phyloP scores from a whole-genome alignment of 2,113 vertebrate species.

The Amphiprion ocellaris region DNA sequence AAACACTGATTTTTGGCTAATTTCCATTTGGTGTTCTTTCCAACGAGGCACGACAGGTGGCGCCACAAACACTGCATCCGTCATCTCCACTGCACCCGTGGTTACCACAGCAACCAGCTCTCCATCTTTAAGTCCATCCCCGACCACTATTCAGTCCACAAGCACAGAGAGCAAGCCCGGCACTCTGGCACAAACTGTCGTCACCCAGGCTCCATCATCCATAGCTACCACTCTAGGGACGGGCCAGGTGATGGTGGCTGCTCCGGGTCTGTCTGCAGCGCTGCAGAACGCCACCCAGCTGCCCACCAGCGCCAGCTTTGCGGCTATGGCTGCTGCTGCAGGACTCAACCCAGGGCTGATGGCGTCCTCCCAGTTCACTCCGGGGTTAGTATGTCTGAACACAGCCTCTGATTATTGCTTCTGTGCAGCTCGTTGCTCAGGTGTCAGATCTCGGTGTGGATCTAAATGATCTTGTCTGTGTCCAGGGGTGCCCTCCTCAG shows the following conservation, averaged over 20 bases:
- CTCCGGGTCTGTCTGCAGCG: constrained; percentile 90
- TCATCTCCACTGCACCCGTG: constrained; percentile 93
- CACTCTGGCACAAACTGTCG: constrained; percentile 83
- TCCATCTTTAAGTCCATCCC: constrained; percentile 92
- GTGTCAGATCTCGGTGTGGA: neutral
- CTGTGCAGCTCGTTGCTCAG: neutral
- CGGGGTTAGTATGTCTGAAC: constrained; percentile 87
- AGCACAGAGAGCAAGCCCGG: constrained; percentile 80
- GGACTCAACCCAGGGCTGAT: constrained; percentile 96
- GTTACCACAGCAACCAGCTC: constrained; percentile 88
- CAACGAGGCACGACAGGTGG: constrained; percentile 89
- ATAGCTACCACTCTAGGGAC: constrained; percentile 88
- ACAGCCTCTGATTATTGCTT: neutral
- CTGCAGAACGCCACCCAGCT: constrained; percentile 91
- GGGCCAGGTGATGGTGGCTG: constrained; percentile 95
- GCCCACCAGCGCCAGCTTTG: constrained; percentile 93
- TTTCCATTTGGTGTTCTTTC: neutral
- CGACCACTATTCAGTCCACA: constrained; percentile 83
- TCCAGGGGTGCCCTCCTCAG: constrained; percentile 96
- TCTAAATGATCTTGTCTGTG: constrained; percentile 24
- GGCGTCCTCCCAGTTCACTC: constrained; percentile 94
- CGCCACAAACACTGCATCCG: constrained; percentile 91
- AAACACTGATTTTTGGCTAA: neutral
- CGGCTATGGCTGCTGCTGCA: constrained; percentile 97
- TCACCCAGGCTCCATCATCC: constrained; percentile 90